These are phyloP conservation scores for Cuculus canorus DNA, from an alignment of 2,797 vertebrate species.

Conservation along the genomic window DNA sequence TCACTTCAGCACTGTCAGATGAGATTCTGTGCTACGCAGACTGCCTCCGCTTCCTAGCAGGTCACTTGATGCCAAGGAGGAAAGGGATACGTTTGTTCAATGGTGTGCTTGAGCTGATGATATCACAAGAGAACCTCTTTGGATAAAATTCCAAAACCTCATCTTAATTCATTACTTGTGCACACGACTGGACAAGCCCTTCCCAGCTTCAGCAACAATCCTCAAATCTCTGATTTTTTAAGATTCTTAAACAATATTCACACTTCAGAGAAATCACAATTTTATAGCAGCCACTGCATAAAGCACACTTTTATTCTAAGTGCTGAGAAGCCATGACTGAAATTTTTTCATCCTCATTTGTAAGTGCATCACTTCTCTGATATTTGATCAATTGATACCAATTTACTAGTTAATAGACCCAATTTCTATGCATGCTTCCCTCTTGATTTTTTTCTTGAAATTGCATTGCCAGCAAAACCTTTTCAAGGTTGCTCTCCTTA, in stretches of 20 bases:
- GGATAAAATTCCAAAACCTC: background rate
- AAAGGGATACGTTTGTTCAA: background rate
- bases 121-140: background rate
- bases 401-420: conserved; percentile 21
- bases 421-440: background rate
- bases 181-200: background rate
- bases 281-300: background rate
- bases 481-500: conserved; percentile 34
- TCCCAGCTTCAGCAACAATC: background rate
- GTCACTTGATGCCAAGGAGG: background rate
- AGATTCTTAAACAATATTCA: background rate
- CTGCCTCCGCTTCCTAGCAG: background rate
- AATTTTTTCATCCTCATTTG: background rate
- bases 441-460: conserved; percentile 1
- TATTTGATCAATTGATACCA: conserved; percentile 7
- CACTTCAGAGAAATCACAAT: background rate
- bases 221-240: background rate
- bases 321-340: background rate
- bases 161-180: background rate
- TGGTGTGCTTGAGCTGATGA: background rate
- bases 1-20: background rate
- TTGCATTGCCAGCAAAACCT: background rate
- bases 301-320: background rate
- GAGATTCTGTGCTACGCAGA: background rate
- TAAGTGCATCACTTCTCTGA: background rate